Evolutionary conservation across 2,888 invertebrate species (phyloP), one percentile per base, ranked within the genome.

Genomic region (Lymantria monacha): DNA sequence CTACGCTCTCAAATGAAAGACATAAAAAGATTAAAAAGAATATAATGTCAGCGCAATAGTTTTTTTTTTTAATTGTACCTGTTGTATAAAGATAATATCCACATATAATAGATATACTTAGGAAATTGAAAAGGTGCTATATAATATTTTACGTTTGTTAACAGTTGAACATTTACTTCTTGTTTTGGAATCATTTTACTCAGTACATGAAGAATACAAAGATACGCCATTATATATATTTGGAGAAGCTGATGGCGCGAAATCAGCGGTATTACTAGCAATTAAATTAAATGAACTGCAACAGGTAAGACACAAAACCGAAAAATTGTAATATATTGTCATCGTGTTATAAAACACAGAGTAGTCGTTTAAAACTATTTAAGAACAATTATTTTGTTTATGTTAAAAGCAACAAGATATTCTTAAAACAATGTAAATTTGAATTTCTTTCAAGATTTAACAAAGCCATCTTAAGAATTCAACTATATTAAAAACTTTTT

Each of bases 211-310:
- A 0, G 92, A 93, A 49, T 96, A 96, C 72, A 85, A 87, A 66
- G 81, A 85, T 3, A 88, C 95, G 0, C 95, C 97, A 0, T 86
- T 96, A 40, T 97, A 96, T 79, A 95, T 98, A 49, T 95, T 96
- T 70, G 95, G 95, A 3, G 96, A 98, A 82, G 97, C 96, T 1
- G 97, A 97, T 79, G 98, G 97, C 11, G 97, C 97, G 0, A 97
- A 97, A 88, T 94, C 97, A 93, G 95, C 96, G 0, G 93, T 95
- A 0, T 95, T 95, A 62, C 95, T 97, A 61, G 95, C 95, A 12
- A 67, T 79, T 65, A 76, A 78, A 53, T 79, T 94, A 58, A 61
- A 86, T 55, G 54, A 72, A 68, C 93, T 93, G 3, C 44, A 48
- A 41, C 42, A 40, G 13, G 53, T 53, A 30, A 37, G 14, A 14